Percentiles rank a stretch among this genome's conserved stretches.
phyloP scores from a whole-genome alignment of 2,113 vertebrate species.

The Pimephales promelas region DNA sequence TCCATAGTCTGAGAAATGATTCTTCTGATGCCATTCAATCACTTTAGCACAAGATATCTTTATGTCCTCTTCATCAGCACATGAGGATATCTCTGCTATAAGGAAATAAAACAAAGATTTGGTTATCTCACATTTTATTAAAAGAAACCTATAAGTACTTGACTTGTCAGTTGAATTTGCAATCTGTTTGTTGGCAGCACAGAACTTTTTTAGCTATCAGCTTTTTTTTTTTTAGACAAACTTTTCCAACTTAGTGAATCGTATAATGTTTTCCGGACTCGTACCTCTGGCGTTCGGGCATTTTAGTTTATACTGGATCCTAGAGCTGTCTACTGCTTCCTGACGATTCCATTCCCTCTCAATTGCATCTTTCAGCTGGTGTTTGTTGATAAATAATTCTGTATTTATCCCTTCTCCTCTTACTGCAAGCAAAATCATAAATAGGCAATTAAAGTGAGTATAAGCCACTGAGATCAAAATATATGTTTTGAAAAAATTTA shows the following conservation, averaged over 20 bases:
- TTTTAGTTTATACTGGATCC: background rate
- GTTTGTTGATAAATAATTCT: background rate
- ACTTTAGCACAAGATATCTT: background rate
- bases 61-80: background rate
- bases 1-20: background rate
- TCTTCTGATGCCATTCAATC: background rate
- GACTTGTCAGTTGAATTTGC: too few species aligned
- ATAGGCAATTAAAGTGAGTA: background rate
- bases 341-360: background rate
- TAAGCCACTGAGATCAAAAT: too few species aligned
- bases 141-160: too few species aligned
- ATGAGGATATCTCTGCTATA: background rate
- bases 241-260: too few species aligned
- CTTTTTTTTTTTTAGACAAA: too few species aligned
- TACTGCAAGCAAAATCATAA: background rate
- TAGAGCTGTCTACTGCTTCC: background rate
- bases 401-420: background rate
- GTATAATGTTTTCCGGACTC: background rate
- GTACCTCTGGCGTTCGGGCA: background rate
- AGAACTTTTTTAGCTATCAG: too few species aligned
- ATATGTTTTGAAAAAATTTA: too few species aligned
- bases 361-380: background rate
- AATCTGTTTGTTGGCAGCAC: too few species aligned
- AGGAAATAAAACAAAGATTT: background rate
- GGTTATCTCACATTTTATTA: background rate